phyloP scores from a whole-genome alignment of 2,888 invertebrate species.

The Ormyrus thymus region DNA sequence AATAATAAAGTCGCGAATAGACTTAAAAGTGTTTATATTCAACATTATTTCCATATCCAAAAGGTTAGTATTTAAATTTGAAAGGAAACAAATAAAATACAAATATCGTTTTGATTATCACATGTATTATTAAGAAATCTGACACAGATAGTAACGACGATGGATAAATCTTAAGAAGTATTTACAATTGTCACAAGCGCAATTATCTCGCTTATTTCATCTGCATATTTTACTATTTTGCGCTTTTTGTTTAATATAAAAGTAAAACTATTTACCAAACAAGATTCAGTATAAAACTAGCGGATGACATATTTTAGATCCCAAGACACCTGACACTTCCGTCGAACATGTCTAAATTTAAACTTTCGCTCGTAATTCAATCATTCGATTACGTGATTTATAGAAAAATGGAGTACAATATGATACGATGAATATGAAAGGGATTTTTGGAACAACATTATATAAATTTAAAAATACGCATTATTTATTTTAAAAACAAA shows the following conservation, averaged over 20 bases:
- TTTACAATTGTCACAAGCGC: constrained; percentile 63
- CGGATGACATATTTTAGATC: constrained; percentile 55
- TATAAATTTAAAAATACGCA: constrained; percentile 38
- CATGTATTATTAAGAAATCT: constrained; percentile 66
- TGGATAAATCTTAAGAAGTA: constrained; percentile 66
- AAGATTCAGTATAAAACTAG: constrained; percentile 69
- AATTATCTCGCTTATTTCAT: constrained; percentile 31
- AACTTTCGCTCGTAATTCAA: constrained; percentile 50
- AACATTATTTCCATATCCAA: constrained; percentile 23
- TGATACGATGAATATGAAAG: constrained; percentile 35
- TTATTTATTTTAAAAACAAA: constrained; percentile 22
- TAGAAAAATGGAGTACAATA: constrained; percentile 47
- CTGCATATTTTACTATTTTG: constrained; percentile 37
- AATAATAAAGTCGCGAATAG: constrained; percentile 53
- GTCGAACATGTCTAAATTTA: constrained; percentile 47
- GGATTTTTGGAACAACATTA: constrained; percentile 28
- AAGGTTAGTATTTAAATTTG: constrained; percentile 25
- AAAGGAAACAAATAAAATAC: constrained; percentile 22
- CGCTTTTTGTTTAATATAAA: constrained; percentile 66
- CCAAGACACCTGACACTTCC: constrained; percentile 16
- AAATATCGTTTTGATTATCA: constrained; percentile 59
- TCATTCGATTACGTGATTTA: constrained; percentile 54
- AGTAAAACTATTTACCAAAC: constrained; percentile 69
- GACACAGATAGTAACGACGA: constrained; percentile 64
- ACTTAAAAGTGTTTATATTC: constrained; percentile 33